Conservation (phyloP, 2,888 invertebrate genomes). For the Polydesmus complanatus region DNA sequence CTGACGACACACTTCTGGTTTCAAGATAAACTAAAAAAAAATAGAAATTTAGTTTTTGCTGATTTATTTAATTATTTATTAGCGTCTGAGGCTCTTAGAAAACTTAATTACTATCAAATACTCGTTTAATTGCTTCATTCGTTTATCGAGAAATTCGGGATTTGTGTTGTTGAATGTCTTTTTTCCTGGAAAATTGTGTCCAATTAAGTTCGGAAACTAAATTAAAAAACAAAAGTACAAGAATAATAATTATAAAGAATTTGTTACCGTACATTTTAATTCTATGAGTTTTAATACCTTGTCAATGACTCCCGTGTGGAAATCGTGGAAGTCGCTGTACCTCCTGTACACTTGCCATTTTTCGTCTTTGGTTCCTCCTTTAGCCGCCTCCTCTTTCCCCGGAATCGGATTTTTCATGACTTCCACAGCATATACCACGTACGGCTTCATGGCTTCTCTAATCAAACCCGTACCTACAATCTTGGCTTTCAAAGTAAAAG, state of each 20-base stretch:
- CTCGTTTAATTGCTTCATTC: constrained; percentile 57
- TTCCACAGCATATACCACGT: constrained; percentile 75
- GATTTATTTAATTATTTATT: not conserved
- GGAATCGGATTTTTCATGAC: constrained; percentile 47
- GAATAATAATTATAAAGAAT: not conserved
- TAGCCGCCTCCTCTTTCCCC: constrained; percentile 47
- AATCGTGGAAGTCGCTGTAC: constrained; percentile 86
- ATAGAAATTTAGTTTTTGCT: not conserved
- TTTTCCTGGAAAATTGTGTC: constrained; percentile 71
- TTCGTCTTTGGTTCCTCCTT: constrained; percentile 37
- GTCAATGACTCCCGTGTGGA: constrained; percentile 61
- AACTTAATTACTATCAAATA: constrained; percentile 48
- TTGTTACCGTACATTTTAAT: not conserved
- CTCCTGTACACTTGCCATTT: constrained; percentile 83
- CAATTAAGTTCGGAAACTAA: constrained; percentile 51
- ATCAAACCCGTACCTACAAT: constrained; percentile 42
- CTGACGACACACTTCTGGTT: constrained; percentile 42
- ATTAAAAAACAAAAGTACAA: constrained; percentile 2
- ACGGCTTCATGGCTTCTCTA: constrained; percentile 68
- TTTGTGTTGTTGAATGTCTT: constrained; percentile 90
- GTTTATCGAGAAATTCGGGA: constrained; percentile 55
- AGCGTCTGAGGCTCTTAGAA: constrained; percentile 5
- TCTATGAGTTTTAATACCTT: constrained; percentile 28
- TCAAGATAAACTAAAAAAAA: constrained; percentile 41
- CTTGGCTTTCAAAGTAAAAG: constrained; percentile 1